Evolutionary conservation across 2,113 vertebrate species (phyloP).

Genomic region (Dendrocopos noguchii): DNA sequence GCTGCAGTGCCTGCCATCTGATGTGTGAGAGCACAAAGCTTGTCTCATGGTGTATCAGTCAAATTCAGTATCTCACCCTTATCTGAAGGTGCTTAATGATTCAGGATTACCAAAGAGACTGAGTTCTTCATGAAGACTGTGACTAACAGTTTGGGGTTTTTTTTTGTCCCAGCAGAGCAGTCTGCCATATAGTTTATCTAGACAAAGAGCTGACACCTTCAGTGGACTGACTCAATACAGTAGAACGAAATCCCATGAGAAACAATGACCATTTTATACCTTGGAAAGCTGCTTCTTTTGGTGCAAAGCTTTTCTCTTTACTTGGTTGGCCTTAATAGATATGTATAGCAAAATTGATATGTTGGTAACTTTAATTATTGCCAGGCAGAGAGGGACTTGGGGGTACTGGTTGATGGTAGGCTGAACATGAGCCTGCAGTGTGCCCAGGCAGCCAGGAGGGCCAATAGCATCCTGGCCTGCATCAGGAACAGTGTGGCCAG

Average conservation of each 20-base stretch:
- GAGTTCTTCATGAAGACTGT: accelerated
- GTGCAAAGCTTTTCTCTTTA: background rate
- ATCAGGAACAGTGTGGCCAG: too few species aligned
- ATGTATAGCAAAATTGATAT: background rate
- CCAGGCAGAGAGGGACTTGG: too few species aligned
- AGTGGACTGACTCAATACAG: accelerated
- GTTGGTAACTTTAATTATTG: background rate
- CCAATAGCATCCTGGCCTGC: too few species aligned
- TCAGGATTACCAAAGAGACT: background rate
- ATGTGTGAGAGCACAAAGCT: background rate
- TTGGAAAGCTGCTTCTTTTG: background rate
- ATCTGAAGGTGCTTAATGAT: background rate
- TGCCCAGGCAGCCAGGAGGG: too few species aligned
- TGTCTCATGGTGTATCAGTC: background rate
- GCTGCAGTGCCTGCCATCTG: background rate
- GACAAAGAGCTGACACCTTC: background rate
- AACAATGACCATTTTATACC: background rate
- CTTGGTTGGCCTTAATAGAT: background rate
- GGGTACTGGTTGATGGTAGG: too few species aligned
- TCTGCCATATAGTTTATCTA: background rate
- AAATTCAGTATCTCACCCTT: background rate
- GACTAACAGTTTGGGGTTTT: background rate
- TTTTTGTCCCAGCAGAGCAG: background rate
- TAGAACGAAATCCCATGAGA: background rate
- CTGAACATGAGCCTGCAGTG: too few species aligned